A percentile compares a stretch with the other conserved stretches of the same genome.
These are phyloP conservation scores for Bubo bubo DNA, from an alignment of 2,113 vertebrate species.

Conservation along the genomic window DNA sequence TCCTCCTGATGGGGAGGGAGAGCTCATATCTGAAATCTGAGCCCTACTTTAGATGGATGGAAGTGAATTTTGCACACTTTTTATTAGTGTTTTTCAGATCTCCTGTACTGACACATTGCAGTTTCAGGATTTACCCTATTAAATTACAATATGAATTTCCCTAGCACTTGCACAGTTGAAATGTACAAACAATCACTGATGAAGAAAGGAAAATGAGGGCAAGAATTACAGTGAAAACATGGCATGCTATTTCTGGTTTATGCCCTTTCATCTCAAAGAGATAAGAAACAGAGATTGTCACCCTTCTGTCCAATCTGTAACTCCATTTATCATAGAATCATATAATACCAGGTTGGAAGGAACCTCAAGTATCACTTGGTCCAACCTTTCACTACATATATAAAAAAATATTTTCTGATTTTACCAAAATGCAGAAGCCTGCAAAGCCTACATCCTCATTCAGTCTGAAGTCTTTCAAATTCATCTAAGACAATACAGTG, in stretches of 20 bases:
- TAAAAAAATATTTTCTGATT: background rate
- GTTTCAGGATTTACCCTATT: background rate
- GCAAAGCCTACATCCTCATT: background rate
- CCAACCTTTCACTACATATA: background rate
- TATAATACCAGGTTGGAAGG: too few species aligned
- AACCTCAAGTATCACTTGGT: too few species aligned
- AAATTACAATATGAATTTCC: background rate
- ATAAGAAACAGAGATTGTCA: background rate
- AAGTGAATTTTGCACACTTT: background rate
- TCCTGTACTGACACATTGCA: background rate
- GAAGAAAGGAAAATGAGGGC: background rate
- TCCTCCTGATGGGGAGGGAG: background rate
- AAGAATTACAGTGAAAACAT: background rate
- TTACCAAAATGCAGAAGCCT: background rate
- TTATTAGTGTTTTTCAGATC: background rate
- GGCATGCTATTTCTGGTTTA: background rate
- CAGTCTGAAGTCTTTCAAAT: background rate
- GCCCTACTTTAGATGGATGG: background rate
- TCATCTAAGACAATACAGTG: slow-evolving; percentile 21
- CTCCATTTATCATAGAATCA: background rate
- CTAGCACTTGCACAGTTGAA: background rate
- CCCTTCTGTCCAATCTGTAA: background rate
- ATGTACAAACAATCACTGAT: background rate
- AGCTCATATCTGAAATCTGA: background rate
- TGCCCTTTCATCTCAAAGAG: background rate